phyloP scores from a whole-genome alignment of 2,888 invertebrate species.

The Tachina fera region DNA sequence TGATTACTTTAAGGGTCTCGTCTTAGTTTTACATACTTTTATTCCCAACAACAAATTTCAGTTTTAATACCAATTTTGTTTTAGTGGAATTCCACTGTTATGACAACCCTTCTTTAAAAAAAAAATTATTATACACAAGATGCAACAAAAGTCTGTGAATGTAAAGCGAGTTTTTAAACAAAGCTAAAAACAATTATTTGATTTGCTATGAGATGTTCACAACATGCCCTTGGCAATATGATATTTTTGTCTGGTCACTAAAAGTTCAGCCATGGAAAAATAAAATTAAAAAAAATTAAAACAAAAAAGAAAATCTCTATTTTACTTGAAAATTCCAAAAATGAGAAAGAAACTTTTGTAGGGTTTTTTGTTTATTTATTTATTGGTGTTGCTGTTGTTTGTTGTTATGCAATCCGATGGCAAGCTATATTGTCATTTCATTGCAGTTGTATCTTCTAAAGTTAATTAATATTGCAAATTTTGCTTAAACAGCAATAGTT shows the following conservation, averaged over 20 bases:
- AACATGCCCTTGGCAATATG: conserved; percentile 60
- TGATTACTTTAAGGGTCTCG: no score
- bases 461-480: conserved; percentile 25
- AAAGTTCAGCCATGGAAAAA: conserved; percentile 5
- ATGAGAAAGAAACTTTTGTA: conserved; percentile 9
- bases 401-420: not conserved
- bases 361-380: conserved; percentile 12
- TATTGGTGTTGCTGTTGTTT: not conserved
- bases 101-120: no score
- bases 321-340: conserved; percentile 2
- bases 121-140: not conserved
- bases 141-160: not conserved
- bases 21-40: no score
- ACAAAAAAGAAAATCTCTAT: not conserved
- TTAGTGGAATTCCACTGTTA: no score
- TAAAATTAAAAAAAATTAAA: not conserved
- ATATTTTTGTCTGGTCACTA: conserved; percentile 55
- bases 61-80: no score
- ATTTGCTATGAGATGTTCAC: conserved; percentile 45
- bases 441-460: conserved; percentile 5
- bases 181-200: conserved; percentile 63
- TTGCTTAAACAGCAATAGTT: conserved; percentile 11
- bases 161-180: conserved; percentile 13
- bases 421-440: conserved; percentile 22
- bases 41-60: no score